Evolutionary conservation across 2,888 invertebrate species (phyloP).

Genomic region (Galeruca laticollis): DNA sequence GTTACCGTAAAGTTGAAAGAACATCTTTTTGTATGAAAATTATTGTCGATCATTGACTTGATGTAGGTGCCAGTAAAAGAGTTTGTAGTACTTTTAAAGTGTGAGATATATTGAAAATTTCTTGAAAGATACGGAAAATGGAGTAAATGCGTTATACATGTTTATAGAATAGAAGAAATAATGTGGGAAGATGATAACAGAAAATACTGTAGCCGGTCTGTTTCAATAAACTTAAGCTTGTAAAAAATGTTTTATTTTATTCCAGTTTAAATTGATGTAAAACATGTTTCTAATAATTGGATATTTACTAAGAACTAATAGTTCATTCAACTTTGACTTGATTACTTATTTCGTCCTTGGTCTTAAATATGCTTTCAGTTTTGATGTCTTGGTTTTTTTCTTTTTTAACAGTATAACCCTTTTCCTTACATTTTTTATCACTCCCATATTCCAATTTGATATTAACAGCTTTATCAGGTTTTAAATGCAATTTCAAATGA

Average conservation of each 20-base stretch:
- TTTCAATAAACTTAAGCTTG: not conserved
- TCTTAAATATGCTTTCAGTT: not conserved
- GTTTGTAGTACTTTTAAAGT: too few relatives aligned
- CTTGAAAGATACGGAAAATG: too few relatives aligned
- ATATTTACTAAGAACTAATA: not conserved
- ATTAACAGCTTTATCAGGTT: conserved; percentile 4
- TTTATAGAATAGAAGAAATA: too few relatives aligned
- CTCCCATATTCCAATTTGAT: not conserved
- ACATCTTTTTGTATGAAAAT: too few relatives aligned
- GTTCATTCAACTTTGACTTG: not conserved
- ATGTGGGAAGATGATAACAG: not conserved
- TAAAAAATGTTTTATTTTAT: conserved; percentile 1
- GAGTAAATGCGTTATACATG: too few relatives aligned
- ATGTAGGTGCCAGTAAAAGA: too few relatives aligned
- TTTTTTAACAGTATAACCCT: not conserved
- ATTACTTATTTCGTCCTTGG: not conserved
- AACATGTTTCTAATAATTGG: too few relatives aligned
- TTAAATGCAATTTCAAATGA: conserved; percentile 25
- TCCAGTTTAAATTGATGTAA: not conserved
- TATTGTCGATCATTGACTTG: too few relatives aligned
- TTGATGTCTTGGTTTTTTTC: not conserved
- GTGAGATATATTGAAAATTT: too few relatives aligned
- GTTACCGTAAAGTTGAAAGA: too few relatives aligned
- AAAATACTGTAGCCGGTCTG: not conserved
- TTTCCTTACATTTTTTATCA: conserved; percentile 6